A percentile compares a stretch with the other conserved stretches of the same genome.
These are phyloP conservation scores for Rotaria macrura DNA, from an alignment of 2,888 invertebrate genomes.

Conservation along the genomic window DNA sequence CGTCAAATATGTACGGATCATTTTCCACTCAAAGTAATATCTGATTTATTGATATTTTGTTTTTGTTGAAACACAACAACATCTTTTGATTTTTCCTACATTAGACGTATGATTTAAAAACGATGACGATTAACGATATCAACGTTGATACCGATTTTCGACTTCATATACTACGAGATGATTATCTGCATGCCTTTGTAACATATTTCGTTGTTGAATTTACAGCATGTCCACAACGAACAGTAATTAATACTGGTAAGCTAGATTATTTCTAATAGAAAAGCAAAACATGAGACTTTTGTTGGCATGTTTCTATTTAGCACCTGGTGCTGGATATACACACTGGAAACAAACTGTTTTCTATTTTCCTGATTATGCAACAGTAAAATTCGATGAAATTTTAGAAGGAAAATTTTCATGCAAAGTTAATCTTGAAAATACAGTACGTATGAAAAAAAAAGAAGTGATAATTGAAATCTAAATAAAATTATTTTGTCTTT, in stretches of 20 bases:
- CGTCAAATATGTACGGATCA: constrained; percentile 95
- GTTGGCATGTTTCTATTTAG: constrained; percentile 29
- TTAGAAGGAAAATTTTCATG: constrained; percentile 79
- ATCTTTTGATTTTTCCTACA: constrained; percentile 30
- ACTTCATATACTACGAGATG: constrained; percentile 62
- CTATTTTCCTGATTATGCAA: constrained; percentile 83
- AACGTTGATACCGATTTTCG: constrained; percentile 70
- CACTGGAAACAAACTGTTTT: constrained; percentile 99
- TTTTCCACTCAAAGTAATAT: constrained; percentile 71
- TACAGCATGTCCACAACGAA: constrained; percentile 93
- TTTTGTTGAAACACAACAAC: too few species aligned
- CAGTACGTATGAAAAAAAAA: constrained; percentile 50
- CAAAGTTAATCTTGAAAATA: constrained; percentile 89
- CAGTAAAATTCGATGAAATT: constrained; percentile 83
- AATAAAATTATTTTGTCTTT: not conserved
- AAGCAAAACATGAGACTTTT: too few species aligned
- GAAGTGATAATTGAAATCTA: not conserved
- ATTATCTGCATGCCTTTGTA: constrained; percentile 91
- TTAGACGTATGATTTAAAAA: constrained; percentile 87
- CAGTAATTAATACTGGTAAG: constrained; percentile 81
- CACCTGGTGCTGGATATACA: constrained; percentile 91
- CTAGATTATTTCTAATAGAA: not conserved
- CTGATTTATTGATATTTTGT: not conserved
- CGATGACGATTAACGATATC: constrained; percentile 82
- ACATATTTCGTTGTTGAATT: constrained; percentile 99